Percentiles rank a stretch among this genome's conserved stretches.
These are phyloP conservation scores for Polydrusus tereticollis DNA, from an alignment of 2,888 invertebrate species.

Conservation along the genomic window DNA sequence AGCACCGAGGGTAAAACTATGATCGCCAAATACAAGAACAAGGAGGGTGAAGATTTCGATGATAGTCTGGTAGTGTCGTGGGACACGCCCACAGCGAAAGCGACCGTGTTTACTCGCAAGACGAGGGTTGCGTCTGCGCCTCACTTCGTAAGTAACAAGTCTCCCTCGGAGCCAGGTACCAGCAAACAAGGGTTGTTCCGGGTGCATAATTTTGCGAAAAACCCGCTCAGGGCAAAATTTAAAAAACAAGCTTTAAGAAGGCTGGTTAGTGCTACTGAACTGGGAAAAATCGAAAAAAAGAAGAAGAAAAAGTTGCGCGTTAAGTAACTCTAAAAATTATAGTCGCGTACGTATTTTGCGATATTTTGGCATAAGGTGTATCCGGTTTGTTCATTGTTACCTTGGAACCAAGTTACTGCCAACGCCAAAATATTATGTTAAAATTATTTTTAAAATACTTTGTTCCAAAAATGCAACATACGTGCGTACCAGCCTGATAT, in stretches of 20 bases:
- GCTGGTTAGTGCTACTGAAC: constrained; percentile 58
- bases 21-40: constrained; percentile 62
- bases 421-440: background rate
- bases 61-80: constrained; percentile 64
- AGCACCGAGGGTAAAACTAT: constrained; percentile 62
- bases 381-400: background rate
- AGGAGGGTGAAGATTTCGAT: constrained; percentile 55
- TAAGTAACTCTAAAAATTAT: constrained; percentile 50
- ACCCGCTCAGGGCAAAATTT: constrained; percentile 53
- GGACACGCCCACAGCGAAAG: constrained; percentile 56
- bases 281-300: constrained; percentile 61
- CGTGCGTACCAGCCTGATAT: background rate
- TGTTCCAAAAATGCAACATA: background rate
- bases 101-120: constrained; percentile 60
- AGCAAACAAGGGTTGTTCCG: constrained; percentile 59
- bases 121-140: constrained; percentile 50
- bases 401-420: no score
- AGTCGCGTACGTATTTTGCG: background rate
- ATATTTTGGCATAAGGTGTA: background rate
- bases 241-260: constrained; percentile 61
- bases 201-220: constrained; percentile 61
- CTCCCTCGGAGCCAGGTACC: constrained; percentile 56
- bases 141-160: constrained; percentile 44
- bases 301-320: constrained; percentile 63
- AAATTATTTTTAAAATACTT: background rate